These are phyloP conservation scores for Xestoiulus laeticollis DNA, from an alignment of 2,888 invertebrate genomes.

Conservation along the genomic window DNA sequence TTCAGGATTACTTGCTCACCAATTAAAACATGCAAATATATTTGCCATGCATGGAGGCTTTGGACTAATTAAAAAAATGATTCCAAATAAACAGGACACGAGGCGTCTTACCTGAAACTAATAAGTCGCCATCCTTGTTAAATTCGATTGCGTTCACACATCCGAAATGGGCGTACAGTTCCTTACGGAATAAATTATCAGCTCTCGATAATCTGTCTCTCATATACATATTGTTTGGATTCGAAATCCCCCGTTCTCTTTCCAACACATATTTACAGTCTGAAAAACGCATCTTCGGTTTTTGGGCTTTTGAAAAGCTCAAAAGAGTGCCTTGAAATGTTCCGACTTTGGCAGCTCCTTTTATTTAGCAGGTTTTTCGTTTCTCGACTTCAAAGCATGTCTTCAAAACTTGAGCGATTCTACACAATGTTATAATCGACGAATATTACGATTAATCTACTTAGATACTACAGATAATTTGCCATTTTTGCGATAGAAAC, in stretches of 20 bases:
- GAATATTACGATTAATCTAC: neutral
- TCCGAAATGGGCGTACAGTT: slow-evolving; percentile 89
- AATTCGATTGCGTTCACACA: slow-evolving; percentile 98
- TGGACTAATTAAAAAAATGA: neutral
- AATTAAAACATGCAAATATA: no score
- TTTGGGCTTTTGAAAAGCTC: neutral
- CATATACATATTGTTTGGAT: neutral
- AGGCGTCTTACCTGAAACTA: slow-evolving; percentile 81
- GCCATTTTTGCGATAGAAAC: neutral
- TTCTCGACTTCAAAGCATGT: neutral
- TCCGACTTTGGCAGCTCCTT: slow-evolving; percentile 15
- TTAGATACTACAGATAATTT: neutral
- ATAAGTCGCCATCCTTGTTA: slow-evolving; percentile 83
- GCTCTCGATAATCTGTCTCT: neutral
- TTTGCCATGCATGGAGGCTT: no score
- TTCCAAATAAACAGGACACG: neutral
- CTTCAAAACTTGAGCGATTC: neutral
- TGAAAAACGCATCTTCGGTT: neutral
- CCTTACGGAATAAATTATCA: slow-evolving; percentile 74
- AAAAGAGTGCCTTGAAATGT: neutral
- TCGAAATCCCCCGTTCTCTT: slow-evolving; percentile 29
- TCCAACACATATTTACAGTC: slow-evolving; percentile 34
- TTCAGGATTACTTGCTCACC: neutral
- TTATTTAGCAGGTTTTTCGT: neutral
- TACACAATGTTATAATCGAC: neutral